A percentile compares a stretch with the other conserved stretches of the same genome.
phyloP scores from a whole-genome alignment of 2,888 invertebrate genomes.

The Bombylius major region DNA sequence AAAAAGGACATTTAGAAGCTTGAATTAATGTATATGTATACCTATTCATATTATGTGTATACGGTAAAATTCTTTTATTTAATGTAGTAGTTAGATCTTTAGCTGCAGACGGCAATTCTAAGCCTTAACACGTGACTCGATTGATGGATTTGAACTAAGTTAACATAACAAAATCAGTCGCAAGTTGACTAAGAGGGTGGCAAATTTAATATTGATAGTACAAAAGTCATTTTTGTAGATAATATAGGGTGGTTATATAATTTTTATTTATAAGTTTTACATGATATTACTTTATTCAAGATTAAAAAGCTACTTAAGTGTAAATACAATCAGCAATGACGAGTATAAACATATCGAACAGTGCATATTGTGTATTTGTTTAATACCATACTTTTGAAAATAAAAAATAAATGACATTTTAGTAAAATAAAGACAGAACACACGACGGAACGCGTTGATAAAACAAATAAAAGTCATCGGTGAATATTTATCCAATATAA shows the following conservation, averaged over 20 bases:
- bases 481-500: constrained; percentile 4
- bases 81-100: too few species aligned
- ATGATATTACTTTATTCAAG: not conserved
- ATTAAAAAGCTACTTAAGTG: not conserved
- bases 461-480: constrained; percentile 6
- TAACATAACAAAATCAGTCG: constrained; percentile 1
- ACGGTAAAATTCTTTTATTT: too few species aligned
- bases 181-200: not conserved
- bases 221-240: too few species aligned
- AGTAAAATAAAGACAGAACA: constrained; percentile 1
- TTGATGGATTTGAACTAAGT: constrained; percentile 9
- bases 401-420: not conserved
- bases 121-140: constrained; percentile 15
- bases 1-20: not conserved
- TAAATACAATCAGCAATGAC: not conserved
- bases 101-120: constrained; percentile 1
- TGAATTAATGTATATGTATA: too few species aligned
- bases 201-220: too few species aligned
- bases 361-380: not conserved
- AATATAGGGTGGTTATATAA: too few species aligned
- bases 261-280: too few species aligned
- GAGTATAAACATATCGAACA: not conserved
- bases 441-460: constrained; percentile 6
- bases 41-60: not conserved
- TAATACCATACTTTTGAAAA: too few species aligned